A percentile compares a stretch with the other conserved stretches of the same genome.
Evolutionary conservation across 2,888 invertebrate genomes (phyloP).

Genomic region (Scaptomyza tumidula): DNA sequence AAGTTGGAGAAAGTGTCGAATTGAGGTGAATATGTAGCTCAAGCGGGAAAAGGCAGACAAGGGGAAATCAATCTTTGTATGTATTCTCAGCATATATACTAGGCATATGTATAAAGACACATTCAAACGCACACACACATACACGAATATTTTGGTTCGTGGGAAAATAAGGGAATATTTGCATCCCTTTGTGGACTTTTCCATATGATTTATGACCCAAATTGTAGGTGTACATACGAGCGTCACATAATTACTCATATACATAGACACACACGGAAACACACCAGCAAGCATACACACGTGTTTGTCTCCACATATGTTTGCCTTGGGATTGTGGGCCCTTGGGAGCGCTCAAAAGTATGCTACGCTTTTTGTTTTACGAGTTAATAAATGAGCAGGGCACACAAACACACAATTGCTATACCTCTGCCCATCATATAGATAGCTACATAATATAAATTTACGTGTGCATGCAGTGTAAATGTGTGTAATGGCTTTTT

Average conservation of each 20-base stretch:
- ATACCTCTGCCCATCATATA: conserved; percentile 3
- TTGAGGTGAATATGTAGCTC: conserved; percentile 60
- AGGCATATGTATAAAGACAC: conserved; percentile 28
- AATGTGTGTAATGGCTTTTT: neutral
- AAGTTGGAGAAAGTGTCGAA: conserved; percentile 18
- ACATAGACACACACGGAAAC: conserved; percentile 19
- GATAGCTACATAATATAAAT: neutral
- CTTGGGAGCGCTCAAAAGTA: conserved; percentile 55
- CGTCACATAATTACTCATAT: conserved; percentile 46
- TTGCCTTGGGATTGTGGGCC: conserved; percentile 24
- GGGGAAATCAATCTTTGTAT: conserved; percentile 75
- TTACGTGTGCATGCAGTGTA: neutral
- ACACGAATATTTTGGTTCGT: conserved; percentile 19
- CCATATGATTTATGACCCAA: conserved; percentile 78
- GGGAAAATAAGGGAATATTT: conserved; percentile 68
- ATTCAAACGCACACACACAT: conserved; percentile 28
- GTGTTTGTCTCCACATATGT: conserved; percentile 4
- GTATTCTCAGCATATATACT: conserved; percentile 41
- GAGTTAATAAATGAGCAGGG: conserved; percentile 57
- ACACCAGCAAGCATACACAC: neutral
- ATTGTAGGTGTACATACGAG: conserved; percentile 57
- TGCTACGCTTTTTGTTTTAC: conserved; percentile 69
- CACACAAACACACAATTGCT: conserved; percentile 22
- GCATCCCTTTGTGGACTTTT: conserved; percentile 71
- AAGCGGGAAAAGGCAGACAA: conserved; percentile 71